Percentiles rank a stretch among this genome's conserved stretches.
Conservation (phyloP, 2,113 vertebrate species). For the Benitochromis conjunctus region DNA sequence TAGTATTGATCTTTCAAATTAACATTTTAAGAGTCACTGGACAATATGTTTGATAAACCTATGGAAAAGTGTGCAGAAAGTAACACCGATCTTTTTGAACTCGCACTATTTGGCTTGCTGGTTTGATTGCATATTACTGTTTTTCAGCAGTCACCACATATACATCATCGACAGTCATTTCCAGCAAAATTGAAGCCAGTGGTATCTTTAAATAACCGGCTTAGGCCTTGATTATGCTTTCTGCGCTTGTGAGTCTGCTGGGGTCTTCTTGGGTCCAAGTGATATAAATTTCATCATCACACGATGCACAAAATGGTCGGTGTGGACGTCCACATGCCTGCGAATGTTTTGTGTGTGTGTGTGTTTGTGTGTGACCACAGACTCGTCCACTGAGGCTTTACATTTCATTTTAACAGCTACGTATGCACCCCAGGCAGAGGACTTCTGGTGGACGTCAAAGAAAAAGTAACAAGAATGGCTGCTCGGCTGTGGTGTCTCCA, state of each 20-base stretch:
- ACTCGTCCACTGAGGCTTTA: background rate
- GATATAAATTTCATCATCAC: background rate
- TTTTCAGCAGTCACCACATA: background rate
- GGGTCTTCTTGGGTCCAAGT: background rate
- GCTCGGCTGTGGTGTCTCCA: background rate
- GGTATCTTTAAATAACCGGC: background rate
- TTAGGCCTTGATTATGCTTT: background rate
- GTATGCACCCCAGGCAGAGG: background rate
- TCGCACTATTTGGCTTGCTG: background rate
- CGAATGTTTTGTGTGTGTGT: background rate
- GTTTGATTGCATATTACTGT: background rate
- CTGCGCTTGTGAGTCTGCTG: background rate
- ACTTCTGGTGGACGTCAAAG: background rate
- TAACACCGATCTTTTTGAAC: background rate
- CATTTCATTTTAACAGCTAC: background rate
- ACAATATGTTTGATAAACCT: background rate
- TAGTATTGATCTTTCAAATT: background rate
- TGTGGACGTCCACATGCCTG: background rate
- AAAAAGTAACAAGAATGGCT: background rate
- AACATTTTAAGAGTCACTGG: background rate
- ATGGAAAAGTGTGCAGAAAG: background rate
- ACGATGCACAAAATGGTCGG: rapidly evolving
- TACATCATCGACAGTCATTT: background rate
- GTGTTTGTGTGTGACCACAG: background rate
- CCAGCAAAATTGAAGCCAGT: background rate